Percentiles rank a stretch among this genome's conserved stretches.
Evolutionary conservation across 2,797 vertebrate genomes (phyloP).

Genomic region (Cacajao melanocephalus): DNA sequence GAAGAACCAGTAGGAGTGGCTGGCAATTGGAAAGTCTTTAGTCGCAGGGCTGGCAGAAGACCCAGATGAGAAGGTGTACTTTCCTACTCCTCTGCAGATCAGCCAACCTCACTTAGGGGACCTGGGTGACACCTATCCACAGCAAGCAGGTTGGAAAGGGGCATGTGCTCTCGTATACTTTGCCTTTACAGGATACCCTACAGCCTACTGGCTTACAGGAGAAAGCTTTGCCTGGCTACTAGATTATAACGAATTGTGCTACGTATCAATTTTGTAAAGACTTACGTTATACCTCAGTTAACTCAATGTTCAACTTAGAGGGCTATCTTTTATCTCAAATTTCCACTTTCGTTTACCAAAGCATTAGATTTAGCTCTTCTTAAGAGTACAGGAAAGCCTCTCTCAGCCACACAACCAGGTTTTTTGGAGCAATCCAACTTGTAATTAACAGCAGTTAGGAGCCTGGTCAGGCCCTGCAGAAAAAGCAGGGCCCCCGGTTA

Average conservation of each 20-base stretch:
- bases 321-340: neutral
- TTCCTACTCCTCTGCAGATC: neutral
- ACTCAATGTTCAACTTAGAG: neutral
- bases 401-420: neutral
- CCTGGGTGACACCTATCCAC: neutral
- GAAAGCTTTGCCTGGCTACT: neutral
- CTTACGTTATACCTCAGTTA: neutral
- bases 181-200: neutral
- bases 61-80: neutral
- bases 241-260: neutral
- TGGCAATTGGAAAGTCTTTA: neutral
- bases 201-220: neutral
- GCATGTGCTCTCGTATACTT: fast-evolving
- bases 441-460: neutral
- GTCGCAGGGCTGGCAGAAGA: neutral
- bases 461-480: neutral
- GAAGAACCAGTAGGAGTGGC: neutral
- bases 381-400: neutral
- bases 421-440: neutral
- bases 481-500: neutral
- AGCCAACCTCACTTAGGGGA: neutral
- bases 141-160: neutral
- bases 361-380: neutral
- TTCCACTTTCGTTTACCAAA: neutral
- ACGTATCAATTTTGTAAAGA: neutral